These are phyloP conservation scores for Pseudorhiza aurosa DNA, from an alignment of 30 jellyfish, hydroid and myxozoan species.

Conservation along the genomic window DNA sequence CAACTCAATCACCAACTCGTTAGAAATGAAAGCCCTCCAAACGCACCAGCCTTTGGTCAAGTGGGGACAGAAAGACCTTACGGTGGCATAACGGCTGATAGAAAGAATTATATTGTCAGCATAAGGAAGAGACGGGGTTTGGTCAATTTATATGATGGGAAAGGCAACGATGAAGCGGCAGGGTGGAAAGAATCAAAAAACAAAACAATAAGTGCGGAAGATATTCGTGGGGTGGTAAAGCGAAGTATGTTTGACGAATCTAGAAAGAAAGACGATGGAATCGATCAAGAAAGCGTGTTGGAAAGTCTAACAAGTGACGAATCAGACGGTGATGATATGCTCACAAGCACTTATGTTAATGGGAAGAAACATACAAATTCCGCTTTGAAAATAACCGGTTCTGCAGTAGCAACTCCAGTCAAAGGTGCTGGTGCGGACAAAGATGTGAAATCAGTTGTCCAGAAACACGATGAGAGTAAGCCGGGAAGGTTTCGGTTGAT, in stretches of 20 bases:
- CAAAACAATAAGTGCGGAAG: neutral
- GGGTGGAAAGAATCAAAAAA: neutral
- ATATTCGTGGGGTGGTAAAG: neutral
- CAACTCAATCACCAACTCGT: slow-evolving; percentile 41
- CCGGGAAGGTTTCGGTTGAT: slow-evolving; percentile 30
- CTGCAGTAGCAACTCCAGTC: slow-evolving; percentile 27
- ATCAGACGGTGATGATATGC: slow-evolving; percentile 54
- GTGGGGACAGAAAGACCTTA: slow-evolving; percentile 12
- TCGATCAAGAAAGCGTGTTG: slow-evolving; percentile 47
- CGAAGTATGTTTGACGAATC: slow-evolving; percentile 44
- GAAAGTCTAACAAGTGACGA: slow-evolving; percentile 66
- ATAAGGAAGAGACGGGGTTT: slow-evolving; percentile 41
- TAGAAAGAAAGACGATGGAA: slow-evolving; percentile 17
- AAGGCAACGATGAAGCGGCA: neutral
- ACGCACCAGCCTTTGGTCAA: neutral
- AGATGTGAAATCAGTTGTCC: neutral
- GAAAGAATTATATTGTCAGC: slow-evolving; percentile 61
- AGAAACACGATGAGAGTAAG: neutral
- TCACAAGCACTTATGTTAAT: neutral
- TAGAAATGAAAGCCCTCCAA: neutral
- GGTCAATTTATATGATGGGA: neutral
- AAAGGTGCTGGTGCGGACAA: neutral
- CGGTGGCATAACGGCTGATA: neutral
- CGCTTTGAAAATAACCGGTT: slow-evolving; percentile 1
- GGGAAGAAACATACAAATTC: neutral